A percentile compares a stretch with the other conserved stretches of the same genome.
Evolutionary conservation across 2,113 vertebrate genomes (phyloP).

Genomic region (Manacus vitellinus): DNA sequence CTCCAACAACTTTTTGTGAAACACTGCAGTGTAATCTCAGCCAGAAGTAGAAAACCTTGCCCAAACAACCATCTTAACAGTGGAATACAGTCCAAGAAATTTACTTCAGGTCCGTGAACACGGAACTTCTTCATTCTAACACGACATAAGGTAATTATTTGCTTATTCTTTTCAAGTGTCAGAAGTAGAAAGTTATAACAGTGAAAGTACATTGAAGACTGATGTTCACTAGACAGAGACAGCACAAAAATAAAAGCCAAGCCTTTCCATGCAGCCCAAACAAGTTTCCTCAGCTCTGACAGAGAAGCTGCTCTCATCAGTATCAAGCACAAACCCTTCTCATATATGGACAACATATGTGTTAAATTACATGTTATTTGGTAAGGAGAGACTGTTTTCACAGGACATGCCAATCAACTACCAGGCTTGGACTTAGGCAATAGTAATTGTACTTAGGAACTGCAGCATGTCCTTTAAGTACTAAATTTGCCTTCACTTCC

Average conservation of each 20-base stretch:
- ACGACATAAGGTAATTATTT: background rate
- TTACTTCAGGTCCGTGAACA: background rate
- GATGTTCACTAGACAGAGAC: background rate
- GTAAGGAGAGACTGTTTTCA: background rate
- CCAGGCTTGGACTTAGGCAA: background rate
- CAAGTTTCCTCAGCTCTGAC: background rate
- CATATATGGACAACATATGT: rapidly evolving
- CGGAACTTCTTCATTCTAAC: background rate
- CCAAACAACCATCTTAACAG: background rate
- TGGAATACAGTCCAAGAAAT: background rate
- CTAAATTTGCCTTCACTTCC: background rate
- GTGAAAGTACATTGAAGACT: background rate
- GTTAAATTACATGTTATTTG: background rate
- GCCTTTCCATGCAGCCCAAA: background rate
- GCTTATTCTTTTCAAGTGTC: background rate
- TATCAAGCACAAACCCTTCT: background rate
- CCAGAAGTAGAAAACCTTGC: slow-evolving; percentile 1
- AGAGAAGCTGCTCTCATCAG: background rate
- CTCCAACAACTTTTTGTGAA: background rate
- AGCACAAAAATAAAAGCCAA: background rate
- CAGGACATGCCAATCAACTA: background rate
- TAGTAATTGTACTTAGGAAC: background rate
- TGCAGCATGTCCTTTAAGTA: background rate
- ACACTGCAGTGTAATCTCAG: background rate
- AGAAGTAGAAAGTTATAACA: background rate